phyloP scores from a whole-genome alignment of 1,140 invertebrate species.

The Brevipalpus yothersi region DNA sequence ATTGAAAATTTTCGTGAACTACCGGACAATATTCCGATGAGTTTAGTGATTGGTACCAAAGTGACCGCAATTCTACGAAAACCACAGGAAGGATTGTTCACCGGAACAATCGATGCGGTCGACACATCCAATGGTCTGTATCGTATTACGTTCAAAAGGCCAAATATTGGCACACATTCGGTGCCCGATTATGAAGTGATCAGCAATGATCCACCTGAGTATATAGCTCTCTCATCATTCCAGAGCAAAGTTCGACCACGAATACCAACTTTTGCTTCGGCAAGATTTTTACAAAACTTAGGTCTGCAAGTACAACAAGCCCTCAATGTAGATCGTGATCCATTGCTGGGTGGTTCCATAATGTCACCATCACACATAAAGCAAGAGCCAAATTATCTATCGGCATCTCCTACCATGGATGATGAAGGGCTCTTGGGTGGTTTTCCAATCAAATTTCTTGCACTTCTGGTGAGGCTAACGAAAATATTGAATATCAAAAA shows the following conservation, averaged over 20 bases:
- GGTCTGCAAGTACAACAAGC: constrained; percentile 3
- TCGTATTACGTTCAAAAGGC: constrained; percentile 80
- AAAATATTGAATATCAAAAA: constrained; percentile 64
- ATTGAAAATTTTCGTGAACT: constrained; percentile 57
- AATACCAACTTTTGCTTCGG: constrained; percentile 9
- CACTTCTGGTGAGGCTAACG: constrained; percentile 57
- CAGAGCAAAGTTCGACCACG: constrained; percentile 47
- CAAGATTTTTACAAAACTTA: constrained; percentile 6
- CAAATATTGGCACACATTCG: constrained; percentile 77
- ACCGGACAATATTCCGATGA: constrained; percentile 81
- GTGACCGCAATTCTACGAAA: constrained; percentile 53
- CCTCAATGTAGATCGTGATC: not conserved
- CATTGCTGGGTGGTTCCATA: not conserved
- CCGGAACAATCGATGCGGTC: constrained; percentile 86
- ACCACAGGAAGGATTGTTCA: constrained; percentile 90
- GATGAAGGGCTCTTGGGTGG: constrained; percentile 37
- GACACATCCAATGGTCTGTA: constrained; percentile 93
- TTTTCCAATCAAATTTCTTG: constrained; percentile 58
- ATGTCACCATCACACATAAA: not conserved
- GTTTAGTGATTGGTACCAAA: constrained; percentile 86
- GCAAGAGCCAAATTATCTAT: not conserved
- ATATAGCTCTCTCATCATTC: constrained; percentile 60
- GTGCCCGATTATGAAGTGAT: constrained; percentile 90
- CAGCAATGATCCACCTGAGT: constrained; percentile 71
- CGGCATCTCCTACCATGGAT: not conserved